Percentiles rank a stretch among this genome's conserved stretches.
Evolutionary conservation across 2,113 vertebrate genomes (phyloP).

Genomic region (Hystrix cristata): DNA sequence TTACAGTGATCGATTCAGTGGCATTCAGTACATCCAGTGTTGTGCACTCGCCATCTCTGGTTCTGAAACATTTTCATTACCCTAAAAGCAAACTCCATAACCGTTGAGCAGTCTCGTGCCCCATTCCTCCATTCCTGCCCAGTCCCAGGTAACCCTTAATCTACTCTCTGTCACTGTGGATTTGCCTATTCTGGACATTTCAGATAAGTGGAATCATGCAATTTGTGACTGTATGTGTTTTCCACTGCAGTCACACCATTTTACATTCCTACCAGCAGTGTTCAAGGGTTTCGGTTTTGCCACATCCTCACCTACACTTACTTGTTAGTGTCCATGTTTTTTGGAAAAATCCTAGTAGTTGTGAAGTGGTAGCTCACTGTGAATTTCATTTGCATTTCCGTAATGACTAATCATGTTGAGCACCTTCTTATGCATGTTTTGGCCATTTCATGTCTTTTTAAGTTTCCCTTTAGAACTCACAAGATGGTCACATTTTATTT

Average conservation of each 20-base stretch:
- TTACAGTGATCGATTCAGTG: slow-evolving; percentile 1
- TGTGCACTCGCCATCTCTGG: not conserved
- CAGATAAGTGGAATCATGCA: not conserved
- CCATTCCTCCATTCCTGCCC: not conserved
- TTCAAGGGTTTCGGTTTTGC: not conserved
- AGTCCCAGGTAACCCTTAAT: not conserved
- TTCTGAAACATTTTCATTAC: slow-evolving; percentile 22
- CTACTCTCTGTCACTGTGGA: not conserved
- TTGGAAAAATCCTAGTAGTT: not conserved
- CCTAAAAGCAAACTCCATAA: not conserved
- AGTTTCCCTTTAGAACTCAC: slow-evolving; percentile 7
- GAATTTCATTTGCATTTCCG: slow-evolving; percentile 7
- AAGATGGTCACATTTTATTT: not conserved
- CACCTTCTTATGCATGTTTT: not conserved
- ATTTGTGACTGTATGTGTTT: not conserved
- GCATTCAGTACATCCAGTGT: not conserved
- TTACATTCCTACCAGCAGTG: not conserved
- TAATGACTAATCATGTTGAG: not conserved
- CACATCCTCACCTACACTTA: not conserved
- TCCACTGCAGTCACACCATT: not conserved
- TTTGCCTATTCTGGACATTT: not conserved
- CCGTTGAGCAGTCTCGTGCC: not conserved
- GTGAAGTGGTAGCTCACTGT: not conserved
- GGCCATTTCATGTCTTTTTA: not conserved
- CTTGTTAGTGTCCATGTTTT: not conserved